Evolutionary conservation across 2,113 vertebrate genomes (phyloP).

Genomic region (Ammodytes marinus): DNA sequence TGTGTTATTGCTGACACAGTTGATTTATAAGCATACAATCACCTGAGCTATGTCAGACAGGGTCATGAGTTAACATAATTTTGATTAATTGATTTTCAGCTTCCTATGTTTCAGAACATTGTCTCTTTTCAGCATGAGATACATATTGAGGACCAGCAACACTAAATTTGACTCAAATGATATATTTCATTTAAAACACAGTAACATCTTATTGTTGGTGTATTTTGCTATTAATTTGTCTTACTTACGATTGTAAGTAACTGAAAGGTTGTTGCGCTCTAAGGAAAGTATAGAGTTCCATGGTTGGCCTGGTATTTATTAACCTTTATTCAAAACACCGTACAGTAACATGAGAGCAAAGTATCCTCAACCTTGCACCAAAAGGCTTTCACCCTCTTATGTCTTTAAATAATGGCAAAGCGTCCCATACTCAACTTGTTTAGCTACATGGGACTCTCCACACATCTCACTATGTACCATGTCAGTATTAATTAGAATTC

Average conservation of each 20-base stretch:
- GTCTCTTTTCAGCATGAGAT: neutral
- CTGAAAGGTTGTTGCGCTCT: neutral
- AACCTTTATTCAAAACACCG: neutral
- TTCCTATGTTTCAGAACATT: fast-evolving
- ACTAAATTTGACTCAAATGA: too few species aligned
- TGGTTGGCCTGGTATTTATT: neutral
- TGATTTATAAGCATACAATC: neutral
- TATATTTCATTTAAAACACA: neutral
- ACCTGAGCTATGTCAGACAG: neutral
- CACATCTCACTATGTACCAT: neutral
- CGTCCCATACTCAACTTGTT: neutral
- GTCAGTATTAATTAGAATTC: neutral
- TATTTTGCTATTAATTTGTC: neutral
- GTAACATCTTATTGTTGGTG: too few species aligned
- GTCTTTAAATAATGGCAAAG: neutral
- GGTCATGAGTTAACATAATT: neutral
- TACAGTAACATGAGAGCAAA: neutral
- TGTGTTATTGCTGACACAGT: neutral
- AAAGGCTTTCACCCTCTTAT: neutral
- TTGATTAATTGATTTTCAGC: neutral
- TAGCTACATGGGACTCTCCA: neutral
- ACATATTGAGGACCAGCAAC: neutral
- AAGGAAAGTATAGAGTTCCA: neutral
- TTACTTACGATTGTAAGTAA: neutral
- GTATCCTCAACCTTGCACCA: neutral